phyloP scores from a whole-genome alignment of 1,140 invertebrate species.

The Cyclina sinensis region DNA sequence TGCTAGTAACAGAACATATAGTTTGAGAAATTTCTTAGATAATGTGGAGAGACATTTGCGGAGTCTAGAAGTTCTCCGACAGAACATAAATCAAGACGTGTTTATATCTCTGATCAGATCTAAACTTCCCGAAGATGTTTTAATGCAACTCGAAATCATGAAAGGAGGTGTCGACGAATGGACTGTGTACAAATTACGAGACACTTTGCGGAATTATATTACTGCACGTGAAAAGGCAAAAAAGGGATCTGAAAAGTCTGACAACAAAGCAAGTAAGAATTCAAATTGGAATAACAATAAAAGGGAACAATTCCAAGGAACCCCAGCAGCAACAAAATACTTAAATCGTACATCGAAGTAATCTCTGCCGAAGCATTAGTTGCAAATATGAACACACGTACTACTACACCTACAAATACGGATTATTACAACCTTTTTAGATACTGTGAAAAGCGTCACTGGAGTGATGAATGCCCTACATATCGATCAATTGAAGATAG shows the following conservation, averaged over 20 bases:
- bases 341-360: too few relatives aligned
- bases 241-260: too few relatives aligned
- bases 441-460: constrained; percentile 32
- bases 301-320: too few relatives aligned
- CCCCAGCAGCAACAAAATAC: background rate
- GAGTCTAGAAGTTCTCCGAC: too few relatives aligned
- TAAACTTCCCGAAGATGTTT: background rate
- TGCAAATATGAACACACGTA: background rate
- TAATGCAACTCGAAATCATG: constrained; percentile 10
- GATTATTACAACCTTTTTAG: background rate
- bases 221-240: background rate
- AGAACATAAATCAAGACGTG: too few relatives aligned
- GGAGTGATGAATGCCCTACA: constrained; percentile 16
- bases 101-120: too few relatives aligned
- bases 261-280: too few relatives aligned
- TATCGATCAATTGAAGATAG: constrained; percentile 21
- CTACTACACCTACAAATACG: background rate
- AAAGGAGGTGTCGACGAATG: too few relatives aligned
- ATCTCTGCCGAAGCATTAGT: background rate
- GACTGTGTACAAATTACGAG: background rate
- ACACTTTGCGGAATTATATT: background rate
- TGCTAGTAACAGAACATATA: background rate
- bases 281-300: too few relatives aligned
- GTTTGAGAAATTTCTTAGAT: constrained; percentile 21
- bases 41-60: too few relatives aligned